Percentiles rank a stretch among this genome's conserved stretches.
Evolutionary conservation across 2,797 vertebrate genomes (phyloP).

Genomic region (Catostomus latipinnis): DNA sequence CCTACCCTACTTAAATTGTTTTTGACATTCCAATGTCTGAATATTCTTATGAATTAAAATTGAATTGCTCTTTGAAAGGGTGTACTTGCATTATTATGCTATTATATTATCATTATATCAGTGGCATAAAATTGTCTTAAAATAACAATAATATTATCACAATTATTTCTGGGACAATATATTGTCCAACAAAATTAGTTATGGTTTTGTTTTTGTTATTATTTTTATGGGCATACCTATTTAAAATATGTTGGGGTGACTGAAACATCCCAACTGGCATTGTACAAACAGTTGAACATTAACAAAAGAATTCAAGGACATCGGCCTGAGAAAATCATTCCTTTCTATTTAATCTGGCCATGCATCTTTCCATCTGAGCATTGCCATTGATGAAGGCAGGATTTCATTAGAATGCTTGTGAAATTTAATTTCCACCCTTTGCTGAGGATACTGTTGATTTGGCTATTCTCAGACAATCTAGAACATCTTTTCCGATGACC

Average conservation of each 20-base stretch:
- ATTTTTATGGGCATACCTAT: too few species aligned
- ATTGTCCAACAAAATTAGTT: too few species aligned
- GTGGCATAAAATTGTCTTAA: too few species aligned
- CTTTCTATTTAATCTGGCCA: constrained; percentile 67
- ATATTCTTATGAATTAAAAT: too few species aligned
- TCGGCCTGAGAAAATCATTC: constrained; percentile 60
- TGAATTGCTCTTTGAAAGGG: too few species aligned
- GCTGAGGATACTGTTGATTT: constrained; percentile 53
- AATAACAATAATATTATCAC: too few species aligned
- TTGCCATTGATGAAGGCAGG: constrained; percentile 61
- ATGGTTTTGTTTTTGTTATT: too few species aligned
- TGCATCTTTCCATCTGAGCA: constrained; percentile 66
- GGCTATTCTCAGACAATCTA: constrained; percentile 59
- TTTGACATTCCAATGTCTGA: too few species aligned
- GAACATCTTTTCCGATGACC: constrained; percentile 43
- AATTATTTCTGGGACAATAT: too few species aligned
- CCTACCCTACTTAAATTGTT: too few species aligned
- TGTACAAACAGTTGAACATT: constrained; percentile 42
- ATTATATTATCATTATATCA: too few species aligned
- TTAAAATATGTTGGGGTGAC: background rate
- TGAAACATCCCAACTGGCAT: constrained; percentile 14
- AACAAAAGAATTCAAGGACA: constrained; percentile 64
- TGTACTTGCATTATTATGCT: too few species aligned
- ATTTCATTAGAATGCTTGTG: constrained; percentile 67
- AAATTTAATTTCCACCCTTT: constrained; percentile 64